Conservation (phyloP, 92 coral and sea anemone species). For the Montipora capitata region DNA sequence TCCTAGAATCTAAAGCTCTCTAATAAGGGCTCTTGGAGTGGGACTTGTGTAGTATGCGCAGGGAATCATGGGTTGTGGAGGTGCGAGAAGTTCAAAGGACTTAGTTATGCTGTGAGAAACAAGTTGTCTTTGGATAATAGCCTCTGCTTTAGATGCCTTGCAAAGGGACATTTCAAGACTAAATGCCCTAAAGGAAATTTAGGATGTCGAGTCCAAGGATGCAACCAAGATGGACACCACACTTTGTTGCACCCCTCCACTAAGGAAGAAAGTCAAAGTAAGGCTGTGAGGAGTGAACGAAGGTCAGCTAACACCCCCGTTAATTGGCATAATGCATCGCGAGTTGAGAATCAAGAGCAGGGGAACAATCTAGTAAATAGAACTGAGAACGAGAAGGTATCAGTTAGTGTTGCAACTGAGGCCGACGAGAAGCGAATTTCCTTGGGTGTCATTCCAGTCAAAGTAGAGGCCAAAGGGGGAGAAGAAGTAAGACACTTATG, state of each 20-base stretch:
- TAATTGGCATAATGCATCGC: background rate
- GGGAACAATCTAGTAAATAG: background rate
- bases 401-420: conserved; percentile 56
- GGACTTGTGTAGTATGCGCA: conserved; percentile 52
- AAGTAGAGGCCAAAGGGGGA: conserved; percentile 67
- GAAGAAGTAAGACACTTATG: conserved; percentile 71
- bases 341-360: background rate
- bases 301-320: background rate
- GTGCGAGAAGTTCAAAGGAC: conserved; percentile 62
- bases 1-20: too few relatives aligned
- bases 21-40: background rate
- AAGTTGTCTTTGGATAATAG: conserved; percentile 63
- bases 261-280: background rate
- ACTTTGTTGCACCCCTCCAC: conserved; percentile 66
- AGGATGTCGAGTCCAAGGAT: conserved; percentile 60
- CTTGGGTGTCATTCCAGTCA: conserved; percentile 83
- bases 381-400: background rate
- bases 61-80: conserved; percentile 77
- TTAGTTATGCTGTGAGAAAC: conserved; percentile 29
- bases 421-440: conserved; percentile 78
- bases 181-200: conserved; percentile 66
- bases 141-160: conserved; percentile 78
- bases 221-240: conserved; percentile 54
- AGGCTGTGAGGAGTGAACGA: background rate
- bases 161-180: conserved; percentile 68